Conservation (phyloP, 2,888 invertebrate genomes). For the Octodonta nipae region DNA sequence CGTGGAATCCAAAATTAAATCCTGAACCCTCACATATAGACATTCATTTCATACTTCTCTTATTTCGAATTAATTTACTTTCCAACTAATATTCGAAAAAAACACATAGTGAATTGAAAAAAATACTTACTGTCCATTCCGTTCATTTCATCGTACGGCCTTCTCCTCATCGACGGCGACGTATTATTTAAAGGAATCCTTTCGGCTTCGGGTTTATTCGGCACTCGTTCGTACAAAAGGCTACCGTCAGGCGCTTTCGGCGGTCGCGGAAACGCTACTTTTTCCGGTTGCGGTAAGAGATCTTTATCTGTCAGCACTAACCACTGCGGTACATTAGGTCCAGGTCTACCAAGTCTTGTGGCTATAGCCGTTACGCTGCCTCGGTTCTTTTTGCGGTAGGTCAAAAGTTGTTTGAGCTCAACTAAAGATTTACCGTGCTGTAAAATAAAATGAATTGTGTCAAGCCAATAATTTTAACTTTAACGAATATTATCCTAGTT, state of each 20-base stretch:
- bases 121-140: conserved; percentile 68
- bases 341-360: conserved; percentile 53
- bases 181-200: conserved; percentile 45
- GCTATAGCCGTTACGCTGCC: conserved; percentile 60
- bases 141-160: conserved; percentile 79
- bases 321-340: conserved; percentile 46
- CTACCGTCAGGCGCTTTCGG: conserved; percentile 84
- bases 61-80: conserved; percentile 2
- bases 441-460: conserved; percentile 2
- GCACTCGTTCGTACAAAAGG: conserved; percentile 72
- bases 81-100: not conserved
- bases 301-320: conserved; percentile 58
- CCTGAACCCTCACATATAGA: too few species aligned
- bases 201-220: conserved; percentile 62
- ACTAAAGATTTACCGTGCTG: conserved; percentile 34
- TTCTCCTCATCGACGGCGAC: conserved; percentile 59
- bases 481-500: too few species aligned
- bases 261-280: conserved; percentile 78
- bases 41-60: too few species aligned
- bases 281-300: conserved; percentile 65
- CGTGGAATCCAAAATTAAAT: too few species aligned
- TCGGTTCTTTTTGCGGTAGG: conserved; percentile 44
- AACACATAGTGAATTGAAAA: not conserved
- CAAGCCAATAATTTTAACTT: too few species aligned
- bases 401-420: conserved; percentile 43